phyloP scores from a whole-genome alignment of 2,888 invertebrate species.

The Scaptomyza flava region DNA sequence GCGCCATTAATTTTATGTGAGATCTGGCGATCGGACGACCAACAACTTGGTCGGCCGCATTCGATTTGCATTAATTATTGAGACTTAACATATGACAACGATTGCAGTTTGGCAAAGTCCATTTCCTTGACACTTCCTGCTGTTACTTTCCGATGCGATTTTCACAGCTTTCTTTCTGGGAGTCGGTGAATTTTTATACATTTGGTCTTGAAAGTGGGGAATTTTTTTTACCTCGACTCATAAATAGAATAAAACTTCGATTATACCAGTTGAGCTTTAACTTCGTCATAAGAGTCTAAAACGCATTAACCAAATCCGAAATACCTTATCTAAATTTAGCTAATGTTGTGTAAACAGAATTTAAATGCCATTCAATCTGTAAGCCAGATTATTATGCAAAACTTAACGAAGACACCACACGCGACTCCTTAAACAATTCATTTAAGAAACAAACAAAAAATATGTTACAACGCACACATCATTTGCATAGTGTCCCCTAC shows the following conservation, averaged over 20 bases:
- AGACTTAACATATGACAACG: constrained; percentile 39
- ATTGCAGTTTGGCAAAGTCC: constrained; percentile 48
- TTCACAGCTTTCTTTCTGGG: constrained; percentile 58
- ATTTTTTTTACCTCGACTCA: constrained; percentile 32
- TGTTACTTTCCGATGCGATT: constrained; percentile 55
- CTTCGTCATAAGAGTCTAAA: not conserved
- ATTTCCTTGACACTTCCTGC: constrained; percentile 68
- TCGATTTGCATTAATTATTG: constrained; percentile 69
- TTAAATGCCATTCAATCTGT: constrained; percentile 25
- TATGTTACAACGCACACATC: not conserved
- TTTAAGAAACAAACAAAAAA: not conserved
- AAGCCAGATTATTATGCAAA: constrained; percentile 33
- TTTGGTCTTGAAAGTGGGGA: constrained; percentile 65
- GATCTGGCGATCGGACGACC: constrained; percentile 36
- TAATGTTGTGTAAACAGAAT: not conserved
- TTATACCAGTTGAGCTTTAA: not conserved
- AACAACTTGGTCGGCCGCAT: constrained; percentile 57
- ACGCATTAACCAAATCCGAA: constrained; percentile 5
- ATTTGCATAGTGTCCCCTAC: constrained; percentile 52
- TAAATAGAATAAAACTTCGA: not conserved
- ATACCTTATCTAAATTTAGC: too few relatives aligned
- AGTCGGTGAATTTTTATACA: constrained; percentile 48
- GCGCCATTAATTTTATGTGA: constrained; percentile 66
- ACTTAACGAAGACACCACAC: constrained; percentile 6
- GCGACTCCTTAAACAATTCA: constrained; percentile 17